Evolutionary conservation across 1,140 invertebrate species (phyloP), one percentile per base, ranked within the genome.

Genomic region (Drosophila tani): DNA sequence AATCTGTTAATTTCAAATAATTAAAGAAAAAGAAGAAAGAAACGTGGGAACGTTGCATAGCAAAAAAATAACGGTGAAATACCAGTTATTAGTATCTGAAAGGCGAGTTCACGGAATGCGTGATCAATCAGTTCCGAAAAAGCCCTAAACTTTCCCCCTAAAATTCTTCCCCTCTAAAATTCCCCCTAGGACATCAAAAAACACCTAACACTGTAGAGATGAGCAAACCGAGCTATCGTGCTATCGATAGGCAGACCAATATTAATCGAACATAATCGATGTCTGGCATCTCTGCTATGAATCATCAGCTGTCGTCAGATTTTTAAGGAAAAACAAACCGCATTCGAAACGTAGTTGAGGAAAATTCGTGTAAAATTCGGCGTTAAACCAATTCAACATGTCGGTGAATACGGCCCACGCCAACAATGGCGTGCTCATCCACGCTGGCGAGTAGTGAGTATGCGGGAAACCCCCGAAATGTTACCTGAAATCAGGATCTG

Each of bases 361-460:
- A 24, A 38, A 81, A 65, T 41, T 45, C 14, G 27, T 35, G 14
- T 12, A 81, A 81, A 81, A 68, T 71, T 58, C 24, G 56, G 64
- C 51, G 41, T 51, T 51, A 79, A 77, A 50, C 17, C 50, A 50
- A 47, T 55, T 11, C 51, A 70, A 56, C 9, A 98, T 99, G 98
- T 97, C 97, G 71, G 93, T 99, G 64, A 99, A 99, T 93, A 98
- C 97, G 63, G 97, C 97, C 60, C 98, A 99, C 92, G 95, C 97
- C 15, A 97, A 97, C 91, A 96, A 96, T 50, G 98, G 98, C 17
- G 97, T 99, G 32, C 94, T 99, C 38, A 97, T 99, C 82, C 97
- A 98, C 93, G 95, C 96, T 71, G 97, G 97, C 81, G 98, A 99
- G 95, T 95, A 95, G 98, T 98, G 95, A 96, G 95, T 94, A 32